phyloP scores from a whole-genome alignment of 2,888 invertebrate species.

The Melangyna quadrimaculata region DNA sequence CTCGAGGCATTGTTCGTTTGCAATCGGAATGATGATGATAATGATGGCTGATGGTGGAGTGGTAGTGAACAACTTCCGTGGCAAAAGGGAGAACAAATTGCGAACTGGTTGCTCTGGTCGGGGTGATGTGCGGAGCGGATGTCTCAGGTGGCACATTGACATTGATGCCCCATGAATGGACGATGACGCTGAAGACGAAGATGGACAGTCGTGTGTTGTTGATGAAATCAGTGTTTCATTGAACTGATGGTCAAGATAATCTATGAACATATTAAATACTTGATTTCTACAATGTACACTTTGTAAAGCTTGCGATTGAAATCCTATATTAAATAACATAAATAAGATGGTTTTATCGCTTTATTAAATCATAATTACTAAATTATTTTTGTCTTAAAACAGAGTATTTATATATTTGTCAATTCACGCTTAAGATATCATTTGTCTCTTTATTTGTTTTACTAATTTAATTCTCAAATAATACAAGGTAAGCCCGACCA shows the following conservation, averaged over 20 bases:
- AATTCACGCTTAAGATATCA: no score
- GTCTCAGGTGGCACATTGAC: slow-evolving; percentile 54
- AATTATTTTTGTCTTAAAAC: no score
- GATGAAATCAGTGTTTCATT: slow-evolving; percentile 18
- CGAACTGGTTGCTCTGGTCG: slow-evolving; percentile 40
- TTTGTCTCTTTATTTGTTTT: no score
- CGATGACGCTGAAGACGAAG: neutral
- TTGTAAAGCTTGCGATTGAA: no score
- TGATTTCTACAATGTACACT: neutral
- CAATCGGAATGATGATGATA: neutral
- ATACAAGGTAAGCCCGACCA: no score
- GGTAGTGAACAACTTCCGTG: slow-evolving; percentile 51
- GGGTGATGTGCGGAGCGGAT: slow-evolving; percentile 44
- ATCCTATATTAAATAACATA: no score
- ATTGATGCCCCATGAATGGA: slow-evolving; percentile 66
- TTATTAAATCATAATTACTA: no score
- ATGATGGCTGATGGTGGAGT: slow-evolving; percentile 19
- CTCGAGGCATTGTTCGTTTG: slow-evolving; percentile 3
- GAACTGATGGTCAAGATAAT: neutral
- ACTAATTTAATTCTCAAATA: no score
- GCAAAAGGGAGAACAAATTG: slow-evolving; percentile 64
- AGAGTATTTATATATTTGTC: no score
- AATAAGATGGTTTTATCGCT: no score
- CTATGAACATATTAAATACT: neutral
- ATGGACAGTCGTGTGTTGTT: neutral